A percentile compares a stretch with the other conserved stretches of the same genome.
Evolutionary conservation across 2,113 vertebrate genomes (phyloP).

Genomic region (Dipodomys stephensi): DNA sequence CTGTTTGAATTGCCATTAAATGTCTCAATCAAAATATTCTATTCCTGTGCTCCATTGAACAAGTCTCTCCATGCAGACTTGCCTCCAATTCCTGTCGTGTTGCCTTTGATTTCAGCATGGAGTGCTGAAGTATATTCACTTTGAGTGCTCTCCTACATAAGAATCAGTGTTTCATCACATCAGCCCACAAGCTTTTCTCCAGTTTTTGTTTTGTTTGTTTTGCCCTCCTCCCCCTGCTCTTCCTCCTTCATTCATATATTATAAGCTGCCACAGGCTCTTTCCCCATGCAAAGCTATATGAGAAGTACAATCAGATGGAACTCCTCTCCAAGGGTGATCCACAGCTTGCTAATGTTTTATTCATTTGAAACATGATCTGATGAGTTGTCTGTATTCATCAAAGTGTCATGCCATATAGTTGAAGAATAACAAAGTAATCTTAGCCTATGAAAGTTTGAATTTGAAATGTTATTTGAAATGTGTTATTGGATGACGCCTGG

Average conservation of each 20-base stretch:
- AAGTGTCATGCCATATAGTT: background rate
- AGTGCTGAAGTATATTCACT: constrained; percentile 75
- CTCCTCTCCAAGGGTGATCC: background rate
- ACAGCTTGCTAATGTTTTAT: background rate
- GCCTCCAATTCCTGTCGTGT: constrained; percentile 33
- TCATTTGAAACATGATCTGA: background rate
- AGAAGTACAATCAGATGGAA: background rate
- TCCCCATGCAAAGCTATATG: rapidly evolving
- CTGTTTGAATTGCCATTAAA: constrained; percentile 71
- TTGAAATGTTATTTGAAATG: background rate
- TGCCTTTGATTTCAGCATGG: constrained; percentile 67
- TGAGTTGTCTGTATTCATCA: background rate
- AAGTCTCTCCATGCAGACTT: background rate
- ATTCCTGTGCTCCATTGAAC: background rate
- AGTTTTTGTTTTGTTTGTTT: background rate
- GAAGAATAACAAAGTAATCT: background rate
- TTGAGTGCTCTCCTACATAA: constrained; percentile 70
- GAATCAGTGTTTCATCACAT: constrained; percentile 76
- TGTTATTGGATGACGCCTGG: background rate
- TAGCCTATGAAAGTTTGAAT: background rate
- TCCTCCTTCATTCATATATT: background rate
- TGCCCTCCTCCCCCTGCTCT: no score
- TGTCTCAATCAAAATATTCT: constrained; percentile 65
- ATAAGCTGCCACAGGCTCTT: background rate
- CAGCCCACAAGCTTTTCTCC: background rate